Conservation (phyloP, 2,113 vertebrate species). For the Heterotilapia buettikoferi region DNA sequence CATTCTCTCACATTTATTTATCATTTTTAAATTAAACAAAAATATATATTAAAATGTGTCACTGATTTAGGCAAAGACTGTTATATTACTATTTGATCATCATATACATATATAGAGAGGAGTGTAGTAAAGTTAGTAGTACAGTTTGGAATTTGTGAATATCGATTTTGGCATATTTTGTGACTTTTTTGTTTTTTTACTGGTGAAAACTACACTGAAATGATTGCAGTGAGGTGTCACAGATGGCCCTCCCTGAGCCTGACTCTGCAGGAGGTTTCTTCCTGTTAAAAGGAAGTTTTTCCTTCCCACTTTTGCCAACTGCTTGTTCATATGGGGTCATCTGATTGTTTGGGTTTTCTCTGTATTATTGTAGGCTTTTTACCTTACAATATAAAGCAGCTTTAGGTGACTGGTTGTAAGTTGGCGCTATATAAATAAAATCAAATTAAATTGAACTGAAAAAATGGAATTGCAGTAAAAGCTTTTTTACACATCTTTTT, state of each 20-base stretch:
- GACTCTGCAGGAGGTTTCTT: background rate
- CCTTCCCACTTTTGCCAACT: background rate
- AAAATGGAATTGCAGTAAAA: background rate
- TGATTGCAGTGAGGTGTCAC: fast-evolving
- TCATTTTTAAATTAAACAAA: background rate
- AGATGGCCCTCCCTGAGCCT: background rate
- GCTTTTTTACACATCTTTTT: background rate
- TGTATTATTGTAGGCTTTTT: background rate
- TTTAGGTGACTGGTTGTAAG: background rate
- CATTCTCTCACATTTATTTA: background rate
- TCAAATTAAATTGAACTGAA: background rate
- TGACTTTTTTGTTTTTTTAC: background rate
- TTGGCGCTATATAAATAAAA: background rate
- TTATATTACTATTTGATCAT: background rate
- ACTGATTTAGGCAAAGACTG: background rate
- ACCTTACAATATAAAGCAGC: background rate
- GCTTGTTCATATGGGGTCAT: background rate
- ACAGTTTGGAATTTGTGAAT: background rate
- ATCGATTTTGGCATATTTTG: background rate
- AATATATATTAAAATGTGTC: background rate
- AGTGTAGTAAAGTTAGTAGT: background rate
- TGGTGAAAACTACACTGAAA: background rate
- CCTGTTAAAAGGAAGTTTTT: background rate
- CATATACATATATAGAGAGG: background rate
- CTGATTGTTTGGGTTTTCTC: background rate